Percentiles rank a stretch among this genome's conserved stretches.
These are phyloP conservation scores for Drosophila ezoana DNA, from an alignment of 2,888 invertebrate species.

Conservation along the genomic window DNA sequence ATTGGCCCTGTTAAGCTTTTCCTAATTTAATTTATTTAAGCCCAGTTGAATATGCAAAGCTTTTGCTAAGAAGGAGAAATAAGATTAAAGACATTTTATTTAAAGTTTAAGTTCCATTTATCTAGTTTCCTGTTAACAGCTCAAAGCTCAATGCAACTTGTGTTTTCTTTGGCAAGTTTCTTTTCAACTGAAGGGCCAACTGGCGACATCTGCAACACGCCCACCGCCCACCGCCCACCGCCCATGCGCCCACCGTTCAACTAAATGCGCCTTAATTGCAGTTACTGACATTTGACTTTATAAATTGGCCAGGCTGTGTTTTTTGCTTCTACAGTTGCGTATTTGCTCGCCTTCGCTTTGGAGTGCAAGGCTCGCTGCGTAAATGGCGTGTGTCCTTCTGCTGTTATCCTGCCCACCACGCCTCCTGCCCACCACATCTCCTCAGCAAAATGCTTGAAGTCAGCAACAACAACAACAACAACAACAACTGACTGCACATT, in stretches of 20 bases:
- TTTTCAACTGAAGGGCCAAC: slow-evolving; percentile 7
- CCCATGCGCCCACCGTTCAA: slow-evolving; percentile 29
- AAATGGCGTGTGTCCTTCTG: slow-evolving; percentile 75
- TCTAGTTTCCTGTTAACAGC: neutral
- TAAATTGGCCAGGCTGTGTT: slow-evolving; percentile 67
- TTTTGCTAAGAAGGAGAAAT: too few relatives aligned
- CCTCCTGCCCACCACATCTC: neutral
- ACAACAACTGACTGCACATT: slow-evolving; percentile 75
- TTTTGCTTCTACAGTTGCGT: slow-evolving; percentile 12
- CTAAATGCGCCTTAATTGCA: slow-evolving; percentile 73
- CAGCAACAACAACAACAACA: slow-evolving; percentile 34
- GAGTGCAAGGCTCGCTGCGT: slow-evolving; percentile 64
- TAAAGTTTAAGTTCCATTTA: neutral
- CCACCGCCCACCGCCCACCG: neutral
- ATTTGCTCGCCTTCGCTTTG: slow-evolving; percentile 20
- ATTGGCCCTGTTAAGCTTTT: too few relatives aligned
- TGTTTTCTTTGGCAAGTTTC: neutral
- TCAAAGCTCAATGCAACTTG: neutral
- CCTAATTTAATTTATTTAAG: too few relatives aligned
- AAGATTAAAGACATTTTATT: neutral
- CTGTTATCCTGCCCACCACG: slow-evolving; percentile 10
- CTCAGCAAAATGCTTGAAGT: slow-evolving; percentile 45
- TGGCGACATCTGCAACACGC: neutral
- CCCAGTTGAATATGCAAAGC: too few relatives aligned
- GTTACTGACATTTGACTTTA: slow-evolving; percentile 79